Base-by-base conservation (phyloP, 2,888 invertebrate species). In the Strigamia crassipes region DNA sequence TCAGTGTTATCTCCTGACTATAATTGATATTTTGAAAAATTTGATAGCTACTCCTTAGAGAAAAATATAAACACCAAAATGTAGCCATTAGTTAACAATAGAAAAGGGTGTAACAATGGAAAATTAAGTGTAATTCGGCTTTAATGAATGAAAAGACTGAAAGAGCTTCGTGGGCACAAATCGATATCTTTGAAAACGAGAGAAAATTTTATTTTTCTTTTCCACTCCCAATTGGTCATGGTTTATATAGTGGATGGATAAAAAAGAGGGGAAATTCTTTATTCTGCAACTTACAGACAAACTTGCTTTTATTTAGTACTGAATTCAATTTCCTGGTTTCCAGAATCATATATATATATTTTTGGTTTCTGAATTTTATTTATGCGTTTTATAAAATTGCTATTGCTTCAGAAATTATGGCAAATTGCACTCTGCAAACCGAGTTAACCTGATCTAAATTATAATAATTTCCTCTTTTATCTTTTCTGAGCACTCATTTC, bases 101-200 rank as follows among this genome's bases (percentile, higher is more conserved):
- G 23, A 73, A 73, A 31, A 31, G 12, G 12, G 13, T 73, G n/a
- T 15, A 31, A 27, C 3, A 31, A 66, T 4, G 61, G 31, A 31
- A 73, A 73, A 73, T 73, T 27, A 73, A 31, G 31, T 31, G 73
- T 13, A 73, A 56, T 73, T 73, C 73, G 27, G 31, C 27, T 73
- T 66, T 66, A 66, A 66, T 73, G 73, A 73, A 38, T 38, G 38
- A 38, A 38, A 38, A 38, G 38, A 38, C 38, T 38, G 38, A 6
- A 73, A 73, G 27, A 73, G 13, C 73, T 12, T 73, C 73, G 27
- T 27, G 27, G 13, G 73, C 23, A 73, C 73, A 73, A 56, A 73
- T 73, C 73, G 73, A 73, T 73, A 73, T 73, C 73, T 73, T 73
- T 31, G 73, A 73, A 73, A 73, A 73, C 73, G 31, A 10, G 73